Evolutionary conservation across 2,888 invertebrate species (phyloP).

Genomic region (Allophyes oxyacanthae): DNA sequence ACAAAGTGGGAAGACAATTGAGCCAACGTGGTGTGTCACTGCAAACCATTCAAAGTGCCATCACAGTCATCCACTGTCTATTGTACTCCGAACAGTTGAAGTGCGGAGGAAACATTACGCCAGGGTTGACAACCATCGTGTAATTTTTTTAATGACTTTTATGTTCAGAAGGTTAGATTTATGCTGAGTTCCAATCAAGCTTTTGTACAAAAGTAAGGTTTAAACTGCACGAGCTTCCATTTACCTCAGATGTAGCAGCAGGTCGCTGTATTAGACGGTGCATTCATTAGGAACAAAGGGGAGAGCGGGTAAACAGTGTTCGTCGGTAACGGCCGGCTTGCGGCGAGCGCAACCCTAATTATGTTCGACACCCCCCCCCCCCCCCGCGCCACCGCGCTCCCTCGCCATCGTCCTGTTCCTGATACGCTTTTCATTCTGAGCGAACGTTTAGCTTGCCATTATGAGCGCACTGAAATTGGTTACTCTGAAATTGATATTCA

Average conservation of each 20-base stretch:
- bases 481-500: neutral
- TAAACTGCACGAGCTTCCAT: no score
- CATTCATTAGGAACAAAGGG: conserved; percentile 31
- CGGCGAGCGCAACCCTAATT: conserved; percentile 18
- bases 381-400: neutral
- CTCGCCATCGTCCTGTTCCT: neutral
- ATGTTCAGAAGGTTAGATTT: neutral
- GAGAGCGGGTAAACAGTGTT: conserved; percentile 22
- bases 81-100: no score
- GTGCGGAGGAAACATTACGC: no score
- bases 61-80: neutral
- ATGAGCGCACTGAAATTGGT: neutral
- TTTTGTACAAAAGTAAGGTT: neutral
- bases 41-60: conserved; percentile 5
- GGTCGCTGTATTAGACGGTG: conserved; percentile 18
- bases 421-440: neutral
- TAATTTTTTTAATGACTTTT: conserved; percentile 2
- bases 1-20: no score
- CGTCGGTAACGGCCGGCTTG: conserved; percentile 17
- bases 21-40: conserved; percentile 3
- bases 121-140: neutral
- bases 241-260: conserved; percentile 9
- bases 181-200: neutral
- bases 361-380: conserved; percentile 17
- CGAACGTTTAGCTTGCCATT: conserved; percentile 5